Evolutionary conservation across 1,140 invertebrate genomes (phyloP), one percentile per base, ranked within the genome.

Genomic region (Drosophila lacertosa): DNA sequence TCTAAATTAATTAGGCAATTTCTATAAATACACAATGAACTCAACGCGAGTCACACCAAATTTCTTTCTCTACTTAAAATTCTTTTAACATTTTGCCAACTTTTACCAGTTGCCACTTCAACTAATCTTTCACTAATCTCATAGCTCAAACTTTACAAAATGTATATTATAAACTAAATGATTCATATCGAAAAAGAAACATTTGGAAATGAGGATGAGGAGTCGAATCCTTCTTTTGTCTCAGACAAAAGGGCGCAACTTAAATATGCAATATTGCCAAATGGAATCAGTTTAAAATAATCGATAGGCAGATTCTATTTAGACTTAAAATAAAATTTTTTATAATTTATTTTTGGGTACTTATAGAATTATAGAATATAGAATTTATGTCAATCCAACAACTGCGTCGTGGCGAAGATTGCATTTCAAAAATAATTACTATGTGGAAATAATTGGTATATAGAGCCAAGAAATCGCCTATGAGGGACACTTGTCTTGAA

Each of bases 1-100:
- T 79, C 75, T 74, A 76, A 89, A 88, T 89, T 89, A 89, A 89
- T 89, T 89, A 89, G 88, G 77, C 76, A 89, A 90, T 78, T 79
- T 88, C 86, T 86, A 86, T 60, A 86, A 89, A 90, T 89, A 88
- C 45, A 39, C 35, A 65, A 82, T 89, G 86, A 89, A 82, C 77
- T 89, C 86, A 89, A 76, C 76, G 71, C 71, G 48, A 83, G 58
- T 68, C 81, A 80, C 72, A 68, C 53, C 51, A 59, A 58, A 67
- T 70, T 76, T 55, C 48, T 53, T 57, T 58, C 57, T 63, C 82
- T 74, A 82, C 77, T 86, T 88, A 68, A 77, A 55, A 74, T 66
- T 59, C n/a, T 59, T 74, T 74, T 51, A 64, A 32, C 11, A 37
- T 29, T 45, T 60, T 45, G 37, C 62, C 48, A 18, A n/a, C 39